phyloP scores from a whole-genome alignment of 2,888 invertebrate genomes.

The Amiota mariae region DNA sequence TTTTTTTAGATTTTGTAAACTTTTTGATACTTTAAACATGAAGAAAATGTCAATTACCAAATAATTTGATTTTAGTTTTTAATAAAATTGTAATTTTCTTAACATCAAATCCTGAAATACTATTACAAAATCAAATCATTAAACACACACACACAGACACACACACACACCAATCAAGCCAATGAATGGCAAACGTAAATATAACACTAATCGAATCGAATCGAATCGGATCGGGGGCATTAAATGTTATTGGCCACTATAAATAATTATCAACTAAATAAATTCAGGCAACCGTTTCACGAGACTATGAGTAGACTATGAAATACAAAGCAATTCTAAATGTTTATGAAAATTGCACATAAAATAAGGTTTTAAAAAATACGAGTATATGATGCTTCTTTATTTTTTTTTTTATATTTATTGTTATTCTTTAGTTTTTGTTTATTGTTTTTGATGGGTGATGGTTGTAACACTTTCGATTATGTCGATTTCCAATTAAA shows the following conservation, averaged over 20 bases:
- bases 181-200: too few species aligned
- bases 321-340: constrained; percentile 37
- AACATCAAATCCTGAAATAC: too few species aligned
- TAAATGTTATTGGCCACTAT: constrained; percentile 46
- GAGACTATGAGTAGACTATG: neutral
- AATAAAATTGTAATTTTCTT: too few species aligned
- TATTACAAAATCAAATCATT: too few species aligned
- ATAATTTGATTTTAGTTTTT: too few species aligned
- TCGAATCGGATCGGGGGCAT: constrained; percentile 18
- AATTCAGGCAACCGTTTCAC: constrained; percentile 35
- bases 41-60: too few species aligned
- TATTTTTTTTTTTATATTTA: constrained; percentile 5
- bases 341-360: constrained; percentile 49
- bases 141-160: too few species aligned
- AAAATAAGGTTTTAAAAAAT: constrained; percentile 29
- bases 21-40: too few species aligned
- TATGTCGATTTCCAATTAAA: constrained; percentile 21
- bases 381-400: neutral
- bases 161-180: too few species aligned
- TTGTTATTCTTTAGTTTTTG: constrained; percentile 18
- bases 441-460: constrained; percentile 41
- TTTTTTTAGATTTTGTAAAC: too few species aligned
- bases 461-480: constrained; percentile 57
- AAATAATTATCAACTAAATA: constrained; percentile 44
- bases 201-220: too few species aligned